Evolutionary conservation across 1,140 invertebrate species (phyloP).

Genomic region (Phortica variegata): DNA sequence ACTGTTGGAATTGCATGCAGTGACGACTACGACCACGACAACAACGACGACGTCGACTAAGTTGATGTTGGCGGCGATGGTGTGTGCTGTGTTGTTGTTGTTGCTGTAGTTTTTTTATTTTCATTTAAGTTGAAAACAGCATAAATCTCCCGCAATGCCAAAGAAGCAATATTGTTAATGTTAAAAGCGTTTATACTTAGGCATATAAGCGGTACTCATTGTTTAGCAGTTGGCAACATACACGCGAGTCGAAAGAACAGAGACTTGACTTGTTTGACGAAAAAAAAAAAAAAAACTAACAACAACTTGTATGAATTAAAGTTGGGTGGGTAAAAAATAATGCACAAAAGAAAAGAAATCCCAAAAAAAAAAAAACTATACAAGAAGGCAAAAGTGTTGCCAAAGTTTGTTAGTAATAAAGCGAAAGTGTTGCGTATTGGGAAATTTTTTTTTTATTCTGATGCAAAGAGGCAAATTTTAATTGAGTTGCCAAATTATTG

Average conservation of each 20-base stretch:
- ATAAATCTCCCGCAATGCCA: slow-evolving; percentile 40
- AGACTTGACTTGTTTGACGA: too few species aligned
- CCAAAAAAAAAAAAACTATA: background rate
- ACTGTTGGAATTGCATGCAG: slow-evolving; percentile 48
- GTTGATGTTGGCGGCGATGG: background rate
- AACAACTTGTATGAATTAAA: slow-evolving; percentile 8
- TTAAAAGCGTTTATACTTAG: background rate
- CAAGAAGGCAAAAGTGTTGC: too few species aligned
- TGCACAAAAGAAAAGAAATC: slow-evolving; percentile 1
- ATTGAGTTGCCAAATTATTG: slow-evolving; percentile 4
- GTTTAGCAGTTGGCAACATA: too few species aligned
- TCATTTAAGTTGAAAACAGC: slow-evolving; percentile 17
- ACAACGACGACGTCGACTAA: slow-evolving; percentile 17
- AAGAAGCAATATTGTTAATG: slow-evolving; percentile 13
- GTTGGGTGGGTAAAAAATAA: background rate
- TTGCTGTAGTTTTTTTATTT: slow-evolving; percentile 10
- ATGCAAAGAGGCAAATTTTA: background rate
- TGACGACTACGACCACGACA: slow-evolving; percentile 13
- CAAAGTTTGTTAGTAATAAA: too few species aligned
- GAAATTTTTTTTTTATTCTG: background rate
- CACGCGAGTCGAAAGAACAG: too few species aligned
- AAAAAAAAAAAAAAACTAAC: slow-evolving; percentile 6
- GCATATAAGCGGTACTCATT: too few species aligned
- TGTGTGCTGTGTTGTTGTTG: too few species aligned
- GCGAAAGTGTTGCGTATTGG: too few species aligned